Percentiles rank a stretch among this genome's conserved stretches.
phyloP scores from a whole-genome alignment of 2,888 invertebrate genomes.

The Zaprionus lineosus region DNA sequence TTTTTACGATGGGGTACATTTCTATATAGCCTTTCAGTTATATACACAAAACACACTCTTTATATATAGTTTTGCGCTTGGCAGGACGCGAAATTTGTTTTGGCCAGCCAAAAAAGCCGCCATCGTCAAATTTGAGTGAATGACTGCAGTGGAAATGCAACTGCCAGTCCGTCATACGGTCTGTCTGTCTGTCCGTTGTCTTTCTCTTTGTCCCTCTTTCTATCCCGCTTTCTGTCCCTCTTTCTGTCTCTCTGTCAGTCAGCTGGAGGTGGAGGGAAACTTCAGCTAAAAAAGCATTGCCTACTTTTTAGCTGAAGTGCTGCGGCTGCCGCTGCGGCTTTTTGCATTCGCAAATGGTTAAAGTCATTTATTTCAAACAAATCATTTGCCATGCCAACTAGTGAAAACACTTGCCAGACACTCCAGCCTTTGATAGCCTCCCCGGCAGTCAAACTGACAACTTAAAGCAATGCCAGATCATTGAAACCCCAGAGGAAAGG shows the following conservation, averaged over 20 bases:
- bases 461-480: slow-evolving; percentile 51
- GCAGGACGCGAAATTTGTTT: slow-evolving; percentile 61
- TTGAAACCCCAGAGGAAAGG: too few relatives aligned
- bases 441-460: slow-evolving; percentile 39
- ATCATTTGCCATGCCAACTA: slow-evolving; percentile 62
- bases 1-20: not conserved
- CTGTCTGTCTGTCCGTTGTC: too few relatives aligned
- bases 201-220: too few relatives aligned
- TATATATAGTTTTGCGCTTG: slow-evolving; percentile 56
- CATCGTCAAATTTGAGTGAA: slow-evolving; percentile 64
- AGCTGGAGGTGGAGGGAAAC: too few relatives aligned
- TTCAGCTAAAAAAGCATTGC: slow-evolving; percentile 47
- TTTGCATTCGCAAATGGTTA: slow-evolving; percentile 68
- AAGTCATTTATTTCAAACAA: slow-evolving; percentile 75
- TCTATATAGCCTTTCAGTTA: slow-evolving; percentile 29
- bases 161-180: slow-evolving; percentile 65
- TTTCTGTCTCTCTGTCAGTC: too few relatives aligned
- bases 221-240: too few relatives aligned
- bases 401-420: slow-evolving; percentile 29
- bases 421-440: slow-evolving; percentile 15
- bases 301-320: slow-evolving; percentile 68
- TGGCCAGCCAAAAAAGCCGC: slow-evolving; percentile 49
- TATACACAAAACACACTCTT: slow-evolving; percentile 12
- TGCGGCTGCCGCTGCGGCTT: slow-evolving; percentile 61
- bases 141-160: slow-evolving; percentile 72